A percentile compares a stretch with the other conserved stretches of the same genome.
phyloP scores from a whole-genome alignment of 2,888 invertebrate genomes.

The Apantesis nais region DNA sequence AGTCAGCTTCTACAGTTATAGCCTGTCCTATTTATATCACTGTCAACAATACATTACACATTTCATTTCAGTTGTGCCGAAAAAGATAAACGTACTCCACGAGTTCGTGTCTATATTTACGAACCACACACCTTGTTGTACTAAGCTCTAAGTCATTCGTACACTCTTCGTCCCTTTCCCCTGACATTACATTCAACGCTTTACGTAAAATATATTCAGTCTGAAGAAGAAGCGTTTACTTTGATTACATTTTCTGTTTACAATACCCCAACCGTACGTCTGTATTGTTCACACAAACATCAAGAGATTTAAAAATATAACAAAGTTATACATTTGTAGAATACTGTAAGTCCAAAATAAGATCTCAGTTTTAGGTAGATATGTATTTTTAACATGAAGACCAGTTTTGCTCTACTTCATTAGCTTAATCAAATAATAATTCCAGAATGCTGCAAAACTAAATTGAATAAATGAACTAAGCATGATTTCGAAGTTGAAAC shows the following conservation, averaged over 20 bases:
- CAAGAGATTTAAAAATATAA: constrained; percentile 38
- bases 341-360: not conserved
- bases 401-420: not conserved
- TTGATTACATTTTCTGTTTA: constrained; percentile 63
- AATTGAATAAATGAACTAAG: constrained; percentile 30
- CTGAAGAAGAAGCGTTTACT: constrained; percentile 63
- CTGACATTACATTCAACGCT: constrained; percentile 53
- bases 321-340: not conserved
- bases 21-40: not conserved
- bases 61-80: not conserved
- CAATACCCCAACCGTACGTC: constrained; percentile 51
- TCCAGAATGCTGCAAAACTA: constrained; percentile 8
- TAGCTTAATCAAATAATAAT: not conserved
- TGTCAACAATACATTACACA: not conserved
- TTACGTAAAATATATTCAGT: constrained; percentile 61
- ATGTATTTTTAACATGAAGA: not conserved
- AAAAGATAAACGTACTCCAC: not conserved
- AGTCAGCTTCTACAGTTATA: not conserved
- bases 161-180: constrained; percentile 47
- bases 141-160: constrained; percentile 54
- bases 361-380: not conserved
- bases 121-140: constrained; percentile 45
- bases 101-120: constrained; percentile 39
- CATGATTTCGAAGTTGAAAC: constrained; percentile 41
- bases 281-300: constrained; percentile 49